A percentile compares a stretch with the other conserved stretches of the same genome.
Conservation (phyloP, 2,888 invertebrate species). For the Ophioninae sp. region DNA sequence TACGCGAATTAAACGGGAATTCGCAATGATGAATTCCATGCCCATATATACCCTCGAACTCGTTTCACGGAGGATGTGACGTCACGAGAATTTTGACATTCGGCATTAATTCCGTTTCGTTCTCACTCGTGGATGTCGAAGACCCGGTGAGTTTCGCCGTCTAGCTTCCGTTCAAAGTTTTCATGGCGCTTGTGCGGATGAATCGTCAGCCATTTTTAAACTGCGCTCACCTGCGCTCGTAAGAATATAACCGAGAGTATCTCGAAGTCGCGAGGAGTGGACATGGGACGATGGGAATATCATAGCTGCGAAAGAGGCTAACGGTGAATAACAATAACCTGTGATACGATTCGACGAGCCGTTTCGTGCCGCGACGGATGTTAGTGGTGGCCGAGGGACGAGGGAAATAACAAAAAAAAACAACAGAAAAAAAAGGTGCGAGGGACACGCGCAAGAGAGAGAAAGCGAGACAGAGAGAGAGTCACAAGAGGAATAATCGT, state of each 20-base stretch:
- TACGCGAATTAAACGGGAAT: not conserved
- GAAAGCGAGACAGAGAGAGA: too few relatives aligned
- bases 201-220: slow-evolving; percentile 78
- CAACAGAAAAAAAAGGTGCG: not conserved
- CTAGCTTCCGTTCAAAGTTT: slow-evolving; percentile 32
- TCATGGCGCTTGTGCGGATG: slow-evolving; percentile 66
- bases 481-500: slow-evolving; percentile 7
- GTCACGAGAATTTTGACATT: not conserved
- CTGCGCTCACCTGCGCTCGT: slow-evolving; percentile 73
- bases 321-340: slow-evolving; percentile 62
- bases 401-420: not conserved
- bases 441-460: not conserved
- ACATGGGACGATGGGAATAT: slow-evolving; percentile 63
- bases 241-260: slow-evolving; percentile 61
- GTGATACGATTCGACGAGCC: slow-evolving; percentile 64
- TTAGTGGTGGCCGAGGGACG: slow-evolving; percentile 22
- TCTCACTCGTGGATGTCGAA: not conserved
- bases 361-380: slow-evolving; percentile 61
- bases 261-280: slow-evolving; percentile 56
- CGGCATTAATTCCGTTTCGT: not conserved
- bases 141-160: slow-evolving; percentile 33
- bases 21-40: not conserved
- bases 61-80: not conserved
- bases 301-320: slow-evolving; percentile 63
- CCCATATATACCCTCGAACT: not conserved